Base-by-base conservation (phyloP, 2,888 invertebrate species). In the Tuberolachnus salignus region DNA sequence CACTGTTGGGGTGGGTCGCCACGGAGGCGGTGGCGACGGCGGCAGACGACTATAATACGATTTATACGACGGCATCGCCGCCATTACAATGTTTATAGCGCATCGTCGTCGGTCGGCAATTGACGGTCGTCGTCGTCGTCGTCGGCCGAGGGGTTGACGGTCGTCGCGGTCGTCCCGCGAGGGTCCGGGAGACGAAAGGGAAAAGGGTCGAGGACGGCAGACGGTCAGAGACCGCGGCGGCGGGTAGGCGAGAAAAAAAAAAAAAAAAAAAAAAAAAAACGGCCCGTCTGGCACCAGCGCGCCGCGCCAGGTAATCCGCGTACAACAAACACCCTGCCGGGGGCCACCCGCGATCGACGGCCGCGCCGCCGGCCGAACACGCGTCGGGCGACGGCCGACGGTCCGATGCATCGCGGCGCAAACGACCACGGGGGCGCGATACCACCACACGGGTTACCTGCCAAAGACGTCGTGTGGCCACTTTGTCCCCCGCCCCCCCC, bases 1-100 rank as follows among this genome's bases (percentile, higher is more conserved):
- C 66, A 75, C 46, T 46, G 55, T 74, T 74, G 66, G 44, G 66
- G 74, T 67, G 75, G 75, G 75, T 75, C 66, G 21, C 69, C 3
- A 9, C 11, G 19, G 44, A 34, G 16, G 44, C n/a, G 23, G 23
- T 49, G 66, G 3, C 23, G 46, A 14, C 42, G 44, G 21, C 42
- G 13, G 13, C 34, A n/a, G 23, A 13, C 23, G 74, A 53, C 51
- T 51, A 34, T 34, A 16, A 14, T 51, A 16, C 51, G 3, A 16
- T 14, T 46, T 13, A 2, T 46, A 46, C 46, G 6, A 44, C 46
- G 10, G 14, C 46, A 8, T n/a, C 3, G 34, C 34, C 34, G 34
- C 51, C 14, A 46, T 14, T 51, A 51, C 14, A 16, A 51, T 51
- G 51, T n/a, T 16, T 46, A 14, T 10, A 10, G 46, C n/a, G 51